phyloP scores from a whole-genome alignment of 2,797 vertebrate genomes.

The Heteromormyrus szaboi region DNA sequence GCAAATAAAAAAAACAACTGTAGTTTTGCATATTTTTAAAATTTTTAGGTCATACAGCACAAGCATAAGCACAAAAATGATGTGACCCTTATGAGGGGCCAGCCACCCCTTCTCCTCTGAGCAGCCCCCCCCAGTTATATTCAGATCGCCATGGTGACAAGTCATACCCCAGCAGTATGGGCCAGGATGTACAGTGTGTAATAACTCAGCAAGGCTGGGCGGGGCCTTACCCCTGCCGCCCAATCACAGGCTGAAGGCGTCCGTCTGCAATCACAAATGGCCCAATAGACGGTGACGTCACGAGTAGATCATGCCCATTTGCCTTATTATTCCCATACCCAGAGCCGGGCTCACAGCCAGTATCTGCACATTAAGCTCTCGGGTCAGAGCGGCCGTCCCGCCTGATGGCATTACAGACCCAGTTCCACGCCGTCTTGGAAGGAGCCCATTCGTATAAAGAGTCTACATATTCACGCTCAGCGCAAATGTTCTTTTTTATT shows the following conservation, averaged over 20 bases:
- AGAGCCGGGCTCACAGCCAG: background rate
- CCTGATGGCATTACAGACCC: background rate
- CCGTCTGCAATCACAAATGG: background rate
- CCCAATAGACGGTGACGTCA: background rate
- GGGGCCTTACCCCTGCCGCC: background rate
- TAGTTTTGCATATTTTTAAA: background rate
- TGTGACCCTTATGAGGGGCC: background rate
- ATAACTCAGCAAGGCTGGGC: background rate
- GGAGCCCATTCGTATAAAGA: background rate
- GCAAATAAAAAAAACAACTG: background rate
- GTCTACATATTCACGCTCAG: background rate
- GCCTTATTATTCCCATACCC: background rate
- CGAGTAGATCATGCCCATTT: background rate
- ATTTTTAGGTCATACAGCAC: background rate
- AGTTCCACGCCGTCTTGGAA: background rate
- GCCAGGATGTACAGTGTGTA: background rate
- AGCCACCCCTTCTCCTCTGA: background rate
- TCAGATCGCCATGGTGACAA: background rate
- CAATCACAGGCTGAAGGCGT: background rate
- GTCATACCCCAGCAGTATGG: background rate
- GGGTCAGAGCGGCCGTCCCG: background rate
- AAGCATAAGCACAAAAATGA: background rate
- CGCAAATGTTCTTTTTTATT: background rate
- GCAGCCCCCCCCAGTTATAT: background rate
- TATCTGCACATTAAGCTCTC: background rate